These are phyloP conservation scores for Mayetiola destructor DNA, from an alignment of 2,888 invertebrate species.

Conservation along the genomic window DNA sequence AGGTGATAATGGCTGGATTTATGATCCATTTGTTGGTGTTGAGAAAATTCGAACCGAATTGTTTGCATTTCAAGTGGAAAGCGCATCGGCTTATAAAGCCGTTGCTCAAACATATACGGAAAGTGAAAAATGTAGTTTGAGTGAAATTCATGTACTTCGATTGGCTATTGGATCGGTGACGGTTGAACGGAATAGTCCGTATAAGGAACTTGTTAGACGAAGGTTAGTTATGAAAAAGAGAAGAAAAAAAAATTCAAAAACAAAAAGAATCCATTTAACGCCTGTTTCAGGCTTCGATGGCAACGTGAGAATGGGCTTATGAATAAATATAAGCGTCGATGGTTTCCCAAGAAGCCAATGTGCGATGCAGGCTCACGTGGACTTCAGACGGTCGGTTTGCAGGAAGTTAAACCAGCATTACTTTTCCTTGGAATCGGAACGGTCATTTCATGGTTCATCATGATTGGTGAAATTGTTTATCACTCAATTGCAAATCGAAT, in stretches of 20 bases:
- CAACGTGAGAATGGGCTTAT: slow-evolving; percentile 45
- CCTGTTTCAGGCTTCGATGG: slow-evolving; percentile 39
- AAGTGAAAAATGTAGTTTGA: slow-evolving; percentile 46
- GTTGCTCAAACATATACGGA: slow-evolving; percentile 46
- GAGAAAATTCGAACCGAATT: slow-evolving; percentile 39
- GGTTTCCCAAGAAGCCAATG: slow-evolving; percentile 41
- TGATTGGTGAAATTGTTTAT: too few relatives aligned
- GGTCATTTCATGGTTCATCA: too few relatives aligned
- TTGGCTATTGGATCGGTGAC: slow-evolving; percentile 43
- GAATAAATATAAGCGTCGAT: slow-evolving; percentile 37
- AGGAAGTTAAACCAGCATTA: slow-evolving; percentile 1
- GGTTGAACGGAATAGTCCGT: slow-evolving; percentile 41
- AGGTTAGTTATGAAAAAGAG: slow-evolving; percentile 27
- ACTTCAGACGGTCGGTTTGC: slow-evolving; percentile 41
- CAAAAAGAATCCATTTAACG: too few relatives aligned
- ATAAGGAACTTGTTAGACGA: slow-evolving; percentile 40
- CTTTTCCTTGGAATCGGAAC: neutral
- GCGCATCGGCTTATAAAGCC: slow-evolving; percentile 43
- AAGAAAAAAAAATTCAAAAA: neutral
- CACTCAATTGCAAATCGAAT: too few relatives aligned
- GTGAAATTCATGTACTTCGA: slow-evolving; percentile 43
- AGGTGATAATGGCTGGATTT: slow-evolving; percentile 38
- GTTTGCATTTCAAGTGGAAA: slow-evolving; percentile 47
- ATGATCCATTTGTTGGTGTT: slow-evolving; percentile 38
- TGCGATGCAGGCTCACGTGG: slow-evolving; percentile 38